Percentiles rank a stretch among this genome's conserved stretches.
Evolutionary conservation across 2,113 vertebrate species (phyloP).

Genomic region (Cyanistes caeruleus): DNA sequence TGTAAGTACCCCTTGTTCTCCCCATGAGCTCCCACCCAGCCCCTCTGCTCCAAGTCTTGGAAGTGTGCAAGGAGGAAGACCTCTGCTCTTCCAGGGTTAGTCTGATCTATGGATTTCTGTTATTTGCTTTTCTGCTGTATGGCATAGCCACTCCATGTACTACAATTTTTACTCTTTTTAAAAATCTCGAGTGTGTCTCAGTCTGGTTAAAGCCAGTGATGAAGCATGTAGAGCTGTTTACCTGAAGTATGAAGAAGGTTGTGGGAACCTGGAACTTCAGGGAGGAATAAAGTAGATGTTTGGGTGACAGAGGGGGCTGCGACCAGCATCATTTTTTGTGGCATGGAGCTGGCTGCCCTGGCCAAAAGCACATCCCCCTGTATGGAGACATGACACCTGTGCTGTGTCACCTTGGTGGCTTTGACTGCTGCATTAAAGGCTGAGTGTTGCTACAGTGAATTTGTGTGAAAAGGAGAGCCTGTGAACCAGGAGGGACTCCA

Average conservation of each 20-base stretch:
- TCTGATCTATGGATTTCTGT: not conserved
- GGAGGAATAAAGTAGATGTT: not conserved
- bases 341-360: not conserved
- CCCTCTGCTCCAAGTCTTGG: not conserved
- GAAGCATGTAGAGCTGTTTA: not conserved
- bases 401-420: not conserved
- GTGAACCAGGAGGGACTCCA: not conserved
- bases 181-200: not conserved
- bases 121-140: not conserved
- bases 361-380: not conserved
- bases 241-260: not conserved
- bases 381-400: not conserved
- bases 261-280: not conserved
- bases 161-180: not conserved
- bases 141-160: not conserved
- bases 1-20: not conserved
- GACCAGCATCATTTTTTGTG: fast-evolving
- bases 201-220: not conserved
- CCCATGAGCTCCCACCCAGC: fast-evolving
- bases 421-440: not conserved
- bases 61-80: not conserved
- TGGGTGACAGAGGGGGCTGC: not conserved
- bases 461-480: not conserved
- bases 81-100: not conserved
- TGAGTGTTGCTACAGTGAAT: not conserved